Base-by-base conservation (phyloP, 1,140 invertebrate species). In the Heliconius himera region DNA sequence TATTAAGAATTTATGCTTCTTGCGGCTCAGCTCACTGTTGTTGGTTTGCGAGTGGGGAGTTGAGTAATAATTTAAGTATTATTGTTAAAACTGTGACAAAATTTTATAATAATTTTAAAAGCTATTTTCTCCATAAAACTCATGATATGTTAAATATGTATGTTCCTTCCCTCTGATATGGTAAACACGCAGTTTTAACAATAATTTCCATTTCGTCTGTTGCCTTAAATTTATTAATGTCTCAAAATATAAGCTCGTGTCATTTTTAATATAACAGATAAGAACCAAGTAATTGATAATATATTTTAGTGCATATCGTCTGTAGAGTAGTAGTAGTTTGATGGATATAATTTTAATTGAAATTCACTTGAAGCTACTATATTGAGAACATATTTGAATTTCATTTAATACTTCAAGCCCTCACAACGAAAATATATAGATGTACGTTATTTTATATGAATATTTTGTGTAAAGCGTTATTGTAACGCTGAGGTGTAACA, bases 171-270 rank as follows among this genome's bases (percentile, higher is more conserved):
- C 38, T 78, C 60, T 46, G 41, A n/a, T 56, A 36, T 22, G 11
- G 26, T 13, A 29, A 26, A 16, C 79, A 77, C 72, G 49, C 54
- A 8, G 72, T 54, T 88, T 79, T 85, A 80, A 85, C 83, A 83
- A 87, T 83, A 83, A 76, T 81, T 81, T 79, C 78, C 74, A 82
- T 77, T 83, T 82, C 73, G 81, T 85, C 81, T 89, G 87, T 90
- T 92, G 90, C 89, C 90, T 92, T 92, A 89, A 86, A 85, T 89
- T 89, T 83, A 85, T 83, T 86, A 38, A 87, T 80, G 83, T 88
- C 86, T 87, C 83, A 87, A 87, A 46, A 46, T 46, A 87, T 88
- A 80, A 66, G 60, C 84, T 88, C 80, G 83, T 83, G 86, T 86
- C 85, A 87, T 88, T 82, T 81, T 85, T 85, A 84, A 85, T 78